phyloP scores from a whole-genome alignment of 2,797 vertebrate species.

The Macropodus opercularis region DNA sequence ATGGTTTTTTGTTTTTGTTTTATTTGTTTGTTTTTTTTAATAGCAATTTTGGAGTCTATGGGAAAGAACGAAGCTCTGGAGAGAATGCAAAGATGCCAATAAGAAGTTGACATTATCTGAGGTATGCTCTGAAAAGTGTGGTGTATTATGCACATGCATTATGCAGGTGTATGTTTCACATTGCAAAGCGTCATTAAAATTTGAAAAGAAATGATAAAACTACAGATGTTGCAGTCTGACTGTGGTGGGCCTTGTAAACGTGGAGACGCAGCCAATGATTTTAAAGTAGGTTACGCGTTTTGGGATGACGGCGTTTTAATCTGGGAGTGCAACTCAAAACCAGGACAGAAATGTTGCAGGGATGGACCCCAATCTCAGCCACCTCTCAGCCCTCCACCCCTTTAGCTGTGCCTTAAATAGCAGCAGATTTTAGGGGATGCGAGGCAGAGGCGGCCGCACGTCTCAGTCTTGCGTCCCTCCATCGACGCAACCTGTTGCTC shows the following conservation, averaged over 20 bases:
- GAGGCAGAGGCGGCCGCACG: constrained; percentile 1
- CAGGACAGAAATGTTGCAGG: constrained; percentile 58
- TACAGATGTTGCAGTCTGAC: not conserved
- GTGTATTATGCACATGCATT: not conserved
- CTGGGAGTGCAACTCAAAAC: constrained; percentile 74
- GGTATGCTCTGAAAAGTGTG: not conserved
- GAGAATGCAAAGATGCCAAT: not conserved
- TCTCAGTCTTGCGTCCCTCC: constrained; percentile 25
- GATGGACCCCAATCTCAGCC: constrained; percentile 20
- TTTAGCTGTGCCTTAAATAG: constrained; percentile 74
- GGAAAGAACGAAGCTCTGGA: not conserved
- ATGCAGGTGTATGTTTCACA: no score
- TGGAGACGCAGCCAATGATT: not conserved
- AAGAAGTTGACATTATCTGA: not conserved
- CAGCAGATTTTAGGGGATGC: constrained; percentile 43
- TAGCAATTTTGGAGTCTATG: not conserved
- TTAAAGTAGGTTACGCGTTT: constrained; percentile 38
- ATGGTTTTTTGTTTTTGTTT: no score
- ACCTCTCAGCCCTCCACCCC: constrained; percentile 7
- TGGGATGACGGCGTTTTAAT: constrained; percentile 60
- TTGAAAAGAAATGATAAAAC: not conserved
- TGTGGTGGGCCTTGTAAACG: constrained; percentile 25
- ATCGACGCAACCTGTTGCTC: constrained; percentile 58
- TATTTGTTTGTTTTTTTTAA: no score
- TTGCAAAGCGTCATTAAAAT: not conserved